Base-by-base conservation (phyloP, 1,140 invertebrate species). In the Onthophagus taurus region DNA sequence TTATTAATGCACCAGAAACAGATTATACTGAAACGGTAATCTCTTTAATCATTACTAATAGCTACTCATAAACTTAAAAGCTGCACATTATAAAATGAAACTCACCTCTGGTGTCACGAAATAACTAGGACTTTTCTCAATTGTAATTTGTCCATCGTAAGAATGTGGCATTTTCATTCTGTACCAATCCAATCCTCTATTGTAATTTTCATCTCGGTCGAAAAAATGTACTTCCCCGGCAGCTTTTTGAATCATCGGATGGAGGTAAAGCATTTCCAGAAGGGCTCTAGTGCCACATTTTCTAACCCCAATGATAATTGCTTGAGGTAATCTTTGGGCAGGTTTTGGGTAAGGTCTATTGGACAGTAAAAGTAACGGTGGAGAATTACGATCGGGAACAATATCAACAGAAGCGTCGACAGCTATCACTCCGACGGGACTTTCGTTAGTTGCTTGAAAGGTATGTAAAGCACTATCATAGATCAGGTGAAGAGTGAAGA, bases 51-150 rank as follows among this genome's bases (percentile, higher is more conserved):
- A n/a, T n/a, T n/a, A n/a, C n/a, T n/a, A n/a, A n/a, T n/a, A n/a
- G n/a, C n/a, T n/a, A n/a, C n/a, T n/a, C n/a, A n/a, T n/a, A n/a
- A n/a, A n/a, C n/a, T n/a, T n/a, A n/a, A n/a, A n/a, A n/a, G n/a
- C n/a, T n/a, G n/a, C n/a, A n/a, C n/a, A n/a, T n/a, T n/a, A n/a
- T n/a, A n/a, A n/a, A n/a, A n/a, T n/a, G n/a, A n/a, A n/a, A 63
- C 69, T 72, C 66, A 91, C 93, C 74, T 94, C 89, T 12, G 89
- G 87, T 11, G 91, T 96, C 38, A 97, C 87, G 69, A 97, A 97
- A 69, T 97, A 97, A 55, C 89, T 93, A 1, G 94, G 94, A 49
- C 89, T 95, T 66, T 97, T 97, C 67, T 98, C 94, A 54, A 98
- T 91, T 11, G 92, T 96, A 48, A 97, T 81, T 68, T 96, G 90